Evolutionary conservation across 1,140 invertebrate genomes (phyloP).

Genomic region (Globodera ellingtonae): DNA sequence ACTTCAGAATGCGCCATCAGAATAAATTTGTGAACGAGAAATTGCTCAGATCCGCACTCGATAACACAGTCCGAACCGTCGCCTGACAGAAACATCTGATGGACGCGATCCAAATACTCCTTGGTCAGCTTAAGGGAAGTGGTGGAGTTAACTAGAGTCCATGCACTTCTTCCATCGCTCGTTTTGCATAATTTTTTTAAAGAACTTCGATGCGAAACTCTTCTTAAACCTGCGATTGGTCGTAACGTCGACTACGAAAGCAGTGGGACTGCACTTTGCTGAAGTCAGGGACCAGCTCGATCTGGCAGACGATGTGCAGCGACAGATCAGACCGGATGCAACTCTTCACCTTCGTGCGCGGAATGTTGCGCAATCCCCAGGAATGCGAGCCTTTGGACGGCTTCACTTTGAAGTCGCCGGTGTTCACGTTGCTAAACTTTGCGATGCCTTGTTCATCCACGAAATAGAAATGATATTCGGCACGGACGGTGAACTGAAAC

Average conservation of each 20-base stretch:
- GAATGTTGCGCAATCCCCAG: constrained; percentile 64
- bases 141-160: constrained; percentile 4
- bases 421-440: constrained; percentile 60
- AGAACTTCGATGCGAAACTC: not conserved
- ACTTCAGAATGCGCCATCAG: constrained; percentile 60
- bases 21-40: constrained; percentile 62
- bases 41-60: constrained; percentile 39
- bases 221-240: constrained; percentile 38
- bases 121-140: constrained; percentile 48
- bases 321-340: constrained; percentile 59
- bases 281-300: constrained; percentile 61
- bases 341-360: constrained; percentile 57
- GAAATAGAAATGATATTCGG: constrained; percentile 64
- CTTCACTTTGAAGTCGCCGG: constrained; percentile 65
- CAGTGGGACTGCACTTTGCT: constrained; percentile 52
- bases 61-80: constrained; percentile 54
- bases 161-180: not conserved
- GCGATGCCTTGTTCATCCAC: constrained; percentile 55
- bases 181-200: not conserved
- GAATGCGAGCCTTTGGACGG: constrained; percentile 64
- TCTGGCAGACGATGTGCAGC: constrained; percentile 56
- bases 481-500: constrained; percentile 60
- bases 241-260: constrained; percentile 25
- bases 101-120: constrained; percentile 47
- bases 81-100: constrained; percentile 44